Base-by-base conservation (phyloP, 2,113 vertebrate species). In the Phalacrocorax brasilianus region DNA sequence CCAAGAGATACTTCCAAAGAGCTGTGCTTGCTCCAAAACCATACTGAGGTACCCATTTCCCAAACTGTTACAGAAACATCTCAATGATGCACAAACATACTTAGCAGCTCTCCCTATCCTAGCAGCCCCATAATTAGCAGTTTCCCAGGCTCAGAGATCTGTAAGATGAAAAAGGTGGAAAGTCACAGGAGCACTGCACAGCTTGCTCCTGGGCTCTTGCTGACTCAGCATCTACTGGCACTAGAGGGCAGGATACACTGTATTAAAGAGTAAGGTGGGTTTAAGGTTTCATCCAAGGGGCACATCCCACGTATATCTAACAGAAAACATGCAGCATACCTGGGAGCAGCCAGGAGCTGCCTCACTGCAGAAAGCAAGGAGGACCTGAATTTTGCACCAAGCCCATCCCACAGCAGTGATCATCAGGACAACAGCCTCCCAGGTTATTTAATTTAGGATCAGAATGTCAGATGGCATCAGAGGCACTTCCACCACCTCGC, bases 151-250 rank as follows among this genome's bases (percentile, higher is more conserved):
- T 44, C 44, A 35, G 40, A 47, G 7, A 32, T 12, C 6, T 3
- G 3, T 40, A 32, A 12, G 65, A n/a, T 7, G 38, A 23, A 21
- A 53, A 55, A 86, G 44, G 13, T 42, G 65, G 74, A 10, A 82
- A 91, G n/a, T 5, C 24, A 1, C 21, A 40, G 63, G 21, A 81
- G 18, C 52, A 20, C 40, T 38, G 35, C 49, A 11, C 7, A 21
- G 32, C 13, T 35, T 30, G 40, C 32, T 45, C 13, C 42, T 20
- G 40, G 28, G 22, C 35, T 84, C 44, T 18, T 81, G 89, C 92
- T 97, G 94, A 88, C 80, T 95, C 92, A 85, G 89, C 89, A 89
- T 58, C 71, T 70, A 53, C 83, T 65, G 89, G 95, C 91, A 94
- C 94, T 95, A 95, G 94, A 94, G 96, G 94, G 96, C 95, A 89